A percentile compares a stretch with the other conserved stretches of the same genome.
These are phyloP conservation scores for Prionace glauca DNA, from an alignment of 2,797 vertebrate genomes.

Conservation along the genomic window DNA sequence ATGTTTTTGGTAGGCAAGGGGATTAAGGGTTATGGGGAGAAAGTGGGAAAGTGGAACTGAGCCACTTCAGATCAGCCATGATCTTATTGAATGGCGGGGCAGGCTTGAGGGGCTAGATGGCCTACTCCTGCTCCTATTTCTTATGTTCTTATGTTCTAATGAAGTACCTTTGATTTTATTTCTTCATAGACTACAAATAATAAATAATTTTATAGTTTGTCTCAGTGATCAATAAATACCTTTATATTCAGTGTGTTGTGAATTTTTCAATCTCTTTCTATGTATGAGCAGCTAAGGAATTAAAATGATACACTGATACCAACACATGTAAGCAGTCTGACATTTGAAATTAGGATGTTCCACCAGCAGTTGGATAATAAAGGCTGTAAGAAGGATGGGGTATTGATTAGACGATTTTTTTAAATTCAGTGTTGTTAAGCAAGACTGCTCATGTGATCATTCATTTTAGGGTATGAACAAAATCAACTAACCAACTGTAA, in stretches of 20 bases:
- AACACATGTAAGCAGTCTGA: not conserved
- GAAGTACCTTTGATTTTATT: not conserved
- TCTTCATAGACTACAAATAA: not conserved
- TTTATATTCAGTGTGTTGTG: not conserved
- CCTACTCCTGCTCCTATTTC: no score
- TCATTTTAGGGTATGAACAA: not conserved
- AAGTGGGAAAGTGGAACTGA: no score
- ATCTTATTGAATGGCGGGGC: no score
- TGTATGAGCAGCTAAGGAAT: not conserved
- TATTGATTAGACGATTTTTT: not conserved
- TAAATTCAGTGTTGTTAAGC: conserved; percentile 5
- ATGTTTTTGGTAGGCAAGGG: no score
- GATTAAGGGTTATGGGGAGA: no score
- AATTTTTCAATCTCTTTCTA: not conserved
- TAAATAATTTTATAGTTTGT: not conserved
- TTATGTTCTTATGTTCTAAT: no score
- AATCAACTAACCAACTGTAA: not conserved
- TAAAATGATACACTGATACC: not conserved
- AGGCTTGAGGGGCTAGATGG: no score
- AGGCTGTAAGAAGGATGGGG: not conserved
- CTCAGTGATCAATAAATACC: not conserved
- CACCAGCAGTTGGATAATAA: not conserved
- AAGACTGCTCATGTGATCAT: not conserved
- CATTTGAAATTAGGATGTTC: not conserved
- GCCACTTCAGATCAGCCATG: no score